phyloP scores from a whole-genome alignment of 2,113 vertebrate genomes.

The Brevimyrus niger region DNA sequence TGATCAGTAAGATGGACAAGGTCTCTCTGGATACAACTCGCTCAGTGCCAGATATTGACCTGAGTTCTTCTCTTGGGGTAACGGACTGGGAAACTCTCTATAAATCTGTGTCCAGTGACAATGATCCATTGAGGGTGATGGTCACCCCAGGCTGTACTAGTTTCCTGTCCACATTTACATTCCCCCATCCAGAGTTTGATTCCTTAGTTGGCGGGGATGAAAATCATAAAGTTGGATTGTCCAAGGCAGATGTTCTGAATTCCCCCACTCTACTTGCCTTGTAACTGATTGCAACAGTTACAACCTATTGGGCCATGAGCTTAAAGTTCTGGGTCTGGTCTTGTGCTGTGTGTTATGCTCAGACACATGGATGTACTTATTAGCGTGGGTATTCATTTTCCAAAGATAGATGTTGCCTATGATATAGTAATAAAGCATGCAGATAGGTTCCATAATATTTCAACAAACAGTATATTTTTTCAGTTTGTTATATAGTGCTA shows the following conservation, averaged over 20 bases:
- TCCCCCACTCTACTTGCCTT: constrained; percentile 77
- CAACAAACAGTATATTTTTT: not conserved
- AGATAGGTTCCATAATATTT: not conserved
- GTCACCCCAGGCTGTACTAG: constrained; percentile 80
- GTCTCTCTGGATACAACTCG: constrained; percentile 64
- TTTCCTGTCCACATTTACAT: constrained; percentile 80
- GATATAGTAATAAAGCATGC: not conserved
- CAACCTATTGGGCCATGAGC: constrained; percentile 20
- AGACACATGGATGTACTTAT: constrained; percentile 37
- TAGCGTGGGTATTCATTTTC: not conserved
- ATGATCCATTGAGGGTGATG: constrained; percentile 82
- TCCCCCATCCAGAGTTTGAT: constrained; percentile 79
- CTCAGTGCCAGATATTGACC: constrained; percentile 87
- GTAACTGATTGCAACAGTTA: constrained; percentile 48
- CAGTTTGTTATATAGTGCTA: not conserved
- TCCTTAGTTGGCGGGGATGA: constrained; percentile 72
- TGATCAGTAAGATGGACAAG: constrained; percentile 69
- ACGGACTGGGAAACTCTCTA: constrained; percentile 93
- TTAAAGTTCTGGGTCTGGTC: constrained; percentile 37
- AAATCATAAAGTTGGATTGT: constrained; percentile 69
- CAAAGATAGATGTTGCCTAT: not conserved
- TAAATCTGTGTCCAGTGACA: constrained; percentile 67
- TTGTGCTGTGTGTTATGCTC: constrained; percentile 39
- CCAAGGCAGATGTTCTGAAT: constrained; percentile 79
- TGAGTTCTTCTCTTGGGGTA: constrained; percentile 75